Base-by-base conservation (phyloP, 2,888 invertebrate genomes). In the Odiellus spinosus region DNA sequence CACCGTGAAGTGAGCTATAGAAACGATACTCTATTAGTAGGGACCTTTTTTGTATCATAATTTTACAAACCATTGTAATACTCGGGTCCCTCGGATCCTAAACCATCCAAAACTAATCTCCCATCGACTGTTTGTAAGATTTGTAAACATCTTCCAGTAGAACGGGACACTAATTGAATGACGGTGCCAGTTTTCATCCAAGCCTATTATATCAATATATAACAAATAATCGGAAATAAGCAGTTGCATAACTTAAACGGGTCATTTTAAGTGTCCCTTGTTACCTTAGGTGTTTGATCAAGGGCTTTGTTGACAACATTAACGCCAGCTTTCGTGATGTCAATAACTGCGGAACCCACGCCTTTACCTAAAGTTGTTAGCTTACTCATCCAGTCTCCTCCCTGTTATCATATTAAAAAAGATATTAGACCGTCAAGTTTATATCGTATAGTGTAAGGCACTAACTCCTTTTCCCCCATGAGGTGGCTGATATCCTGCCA, bases 1-100 rank as follows among this genome's bases (percentile, higher is more conserved):
- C 18, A 52, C 45, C 10, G 52, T 49, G 17, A 49, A 52, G 40
- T 52, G 52, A 26, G 52, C 52, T 52, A 19, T 3, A 41, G 33
- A 14, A 41, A 44, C 39, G 14, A 26, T 26, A 26, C n/a, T 26
- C 26, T 6, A 26, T 26, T 4, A 26, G 26, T 26, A 4, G 26
- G 26, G 4, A 26, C 4, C 26, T 26, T 6, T 26, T 26, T 6
- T 26, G 26, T 26, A 26, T n/a, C n/a, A n/a, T 26, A 26, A 26
- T 26, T 8, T 26, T 6, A 38, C 58, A 45, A 61, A 62, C 56
- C 55, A 61, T 35, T 56, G 56, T 32, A 57, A 58, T 42, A 52
- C 21, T 52, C 49, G 21, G 49, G 52, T 5, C 52, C 52, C 42
- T 52, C 52, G 39, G 49, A 49, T n/a, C 52, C 52, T 40, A 45